Conservation (phyloP, 2,113 vertebrate species). For the Microcebus tavaratra region DNA sequence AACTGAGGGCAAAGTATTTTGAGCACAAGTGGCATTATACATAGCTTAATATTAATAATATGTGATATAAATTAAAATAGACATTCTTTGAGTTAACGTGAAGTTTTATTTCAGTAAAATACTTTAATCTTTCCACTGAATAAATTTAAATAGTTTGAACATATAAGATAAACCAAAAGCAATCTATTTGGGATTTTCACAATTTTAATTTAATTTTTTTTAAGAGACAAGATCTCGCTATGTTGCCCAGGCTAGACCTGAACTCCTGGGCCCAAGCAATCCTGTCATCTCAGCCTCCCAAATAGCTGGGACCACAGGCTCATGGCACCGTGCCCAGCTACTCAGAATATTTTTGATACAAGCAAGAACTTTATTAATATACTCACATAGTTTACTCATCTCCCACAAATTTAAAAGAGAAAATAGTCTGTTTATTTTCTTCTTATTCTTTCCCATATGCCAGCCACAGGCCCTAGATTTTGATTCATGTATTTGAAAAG, state of each 20-base stretch:
- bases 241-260: no score
- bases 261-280: no score
- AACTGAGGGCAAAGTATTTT: not conserved
- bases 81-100: not conserved
- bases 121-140: not conserved
- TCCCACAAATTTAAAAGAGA: slow-evolving; percentile 4
- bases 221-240: no score
- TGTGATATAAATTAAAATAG: not conserved
- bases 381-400: not conserved
- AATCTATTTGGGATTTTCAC: not conserved
- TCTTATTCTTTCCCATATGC: not conserved
- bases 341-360: not conserved
- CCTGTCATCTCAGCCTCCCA: no score
- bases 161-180: not conserved
- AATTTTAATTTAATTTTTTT: no score
- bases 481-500: slow-evolving; percentile 9
- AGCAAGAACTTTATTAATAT: not conserved
- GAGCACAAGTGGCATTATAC: not conserved
- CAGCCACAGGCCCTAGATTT: not conserved
- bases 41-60: not conserved
- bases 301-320: no score
- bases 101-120: not conserved
- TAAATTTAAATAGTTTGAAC: not conserved
- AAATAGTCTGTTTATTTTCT: not conserved
- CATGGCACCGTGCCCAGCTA: no score